Evolutionary conservation across 2,113 vertebrate genomes (phyloP).

Genomic region (Megalops atlanticus): DNA sequence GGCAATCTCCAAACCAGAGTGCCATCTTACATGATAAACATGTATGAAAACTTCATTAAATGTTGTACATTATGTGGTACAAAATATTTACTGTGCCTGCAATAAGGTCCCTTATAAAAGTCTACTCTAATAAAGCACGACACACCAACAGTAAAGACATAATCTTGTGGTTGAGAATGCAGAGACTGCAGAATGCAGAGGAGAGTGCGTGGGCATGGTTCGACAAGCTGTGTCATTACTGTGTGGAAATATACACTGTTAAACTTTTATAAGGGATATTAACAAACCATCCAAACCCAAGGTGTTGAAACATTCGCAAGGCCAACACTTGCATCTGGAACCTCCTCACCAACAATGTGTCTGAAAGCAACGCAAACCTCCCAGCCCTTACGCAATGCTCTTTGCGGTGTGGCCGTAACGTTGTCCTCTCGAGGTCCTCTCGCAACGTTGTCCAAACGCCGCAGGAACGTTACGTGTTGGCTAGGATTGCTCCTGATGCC

Average conservation of each 20-base stretch:
- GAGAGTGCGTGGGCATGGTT: constrained; percentile 50
- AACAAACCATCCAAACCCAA: constrained; percentile 39
- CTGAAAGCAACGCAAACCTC: constrained; percentile 65
- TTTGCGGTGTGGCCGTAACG: constrained; percentile 34
- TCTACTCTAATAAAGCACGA: not conserved
- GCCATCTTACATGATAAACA: not conserved
- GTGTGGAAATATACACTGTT: constrained; percentile 48
- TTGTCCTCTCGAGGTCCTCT: no score
- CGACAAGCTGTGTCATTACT: constrained; percentile 32
- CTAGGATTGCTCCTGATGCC: constrained; percentile 42
- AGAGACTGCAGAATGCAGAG: not conserved
- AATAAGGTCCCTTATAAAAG: constrained; percentile 16
- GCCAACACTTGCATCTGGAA: constrained; percentile 64
- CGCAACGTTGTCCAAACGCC: no score
- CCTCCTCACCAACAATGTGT: constrained; percentile 63
- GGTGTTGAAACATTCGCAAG: constrained; percentile 43
- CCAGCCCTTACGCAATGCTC: constrained; percentile 40
- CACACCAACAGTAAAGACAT: not conserved
- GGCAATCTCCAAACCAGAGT: not conserved
- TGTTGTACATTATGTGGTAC: not conserved
- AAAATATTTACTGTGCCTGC: not conserved
- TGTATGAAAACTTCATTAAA: not conserved
- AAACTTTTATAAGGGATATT: constrained; percentile 56
- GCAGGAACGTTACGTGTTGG: constrained; percentile 44
- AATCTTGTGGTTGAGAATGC: no score